phyloP scores from a whole-genome alignment of 2,113 vertebrate species.

The Pterocles gutturalis region DNA sequence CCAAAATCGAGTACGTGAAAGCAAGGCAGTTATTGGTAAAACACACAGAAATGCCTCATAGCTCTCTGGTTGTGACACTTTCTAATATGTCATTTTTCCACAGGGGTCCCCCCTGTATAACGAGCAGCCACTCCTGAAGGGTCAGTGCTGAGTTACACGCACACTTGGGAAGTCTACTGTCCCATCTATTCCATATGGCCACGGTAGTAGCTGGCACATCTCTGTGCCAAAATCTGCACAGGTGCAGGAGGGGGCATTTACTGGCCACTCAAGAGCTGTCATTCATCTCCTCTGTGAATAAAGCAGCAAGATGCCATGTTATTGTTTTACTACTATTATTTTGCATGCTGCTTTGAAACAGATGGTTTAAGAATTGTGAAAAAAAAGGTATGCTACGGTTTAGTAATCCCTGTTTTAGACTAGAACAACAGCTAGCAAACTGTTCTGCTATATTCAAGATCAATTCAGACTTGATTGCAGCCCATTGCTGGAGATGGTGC shows the following conservation, averaged over 20 bases:
- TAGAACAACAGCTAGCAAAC: neutral
- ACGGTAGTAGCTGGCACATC: neutral
- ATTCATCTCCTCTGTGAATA: neutral
- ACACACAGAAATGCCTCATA: neutral
- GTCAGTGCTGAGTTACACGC: neutral
- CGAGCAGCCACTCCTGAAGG: neutral
- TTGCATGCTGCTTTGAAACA: neutral
- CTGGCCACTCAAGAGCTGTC: neutral
- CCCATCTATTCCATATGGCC: neutral
- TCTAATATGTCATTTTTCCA: neutral
- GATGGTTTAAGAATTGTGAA: neutral
- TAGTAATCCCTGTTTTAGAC: neutral
- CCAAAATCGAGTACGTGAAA: neutral
- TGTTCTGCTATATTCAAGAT: neutral
- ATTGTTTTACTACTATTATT: neutral
- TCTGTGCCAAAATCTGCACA: neutral
- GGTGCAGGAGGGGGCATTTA: neutral
- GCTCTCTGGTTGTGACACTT: neutral
- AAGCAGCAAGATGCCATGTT: neutral
- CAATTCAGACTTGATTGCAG: neutral
- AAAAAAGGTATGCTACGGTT: neutral
- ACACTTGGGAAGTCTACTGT: neutral
- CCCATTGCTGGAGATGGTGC: neutral
- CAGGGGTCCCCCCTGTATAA: neutral
- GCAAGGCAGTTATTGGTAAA: neutral